Base-by-base conservation (phyloP, 2,113 vertebrate genomes). In the Rissa tridactyla region DNA sequence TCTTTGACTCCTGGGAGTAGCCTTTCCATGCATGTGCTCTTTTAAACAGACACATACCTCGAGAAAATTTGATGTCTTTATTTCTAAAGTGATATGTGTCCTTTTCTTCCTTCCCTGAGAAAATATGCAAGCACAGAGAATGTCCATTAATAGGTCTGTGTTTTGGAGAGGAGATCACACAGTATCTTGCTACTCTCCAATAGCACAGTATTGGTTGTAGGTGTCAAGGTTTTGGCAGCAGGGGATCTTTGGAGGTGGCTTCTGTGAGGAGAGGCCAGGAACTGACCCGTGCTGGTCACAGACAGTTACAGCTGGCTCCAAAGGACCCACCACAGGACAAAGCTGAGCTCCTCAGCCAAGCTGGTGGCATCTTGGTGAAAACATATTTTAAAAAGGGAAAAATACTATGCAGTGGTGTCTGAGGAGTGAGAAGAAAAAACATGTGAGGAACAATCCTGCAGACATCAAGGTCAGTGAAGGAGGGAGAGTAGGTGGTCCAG, bases 301-400 rank as follows among this genome's bases (percentile, higher is more conserved):
- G 4, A 10, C 34, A 10, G 10, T 52, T 69, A 26, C 61, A 68
- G 32, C 13, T 52, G 32, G 25, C 36, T 69, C 36, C 36, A 51
- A 25, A 13, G 46, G 49, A 55, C 49, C 15, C 26, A 61, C 22
- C 12, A 13, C 30, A 76, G 42, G 15, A 49, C 27, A 42, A 12
- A 58, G 52, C 9, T 51, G 25, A 42, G 23, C 15, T 32, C 8
- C 30, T 36, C 26, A 52, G 17, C 32, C 64, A 61, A 51, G 17
- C 13, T 44, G 32, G 32, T 52, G 32, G 13, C 0, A 1, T 13
- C 46, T 38, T 2, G 1, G 38, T 17, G 11, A 52, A 70, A 52
- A 68, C 1, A 1, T 49, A 22, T 34, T 76, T 40, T 1, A 20
- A 57, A 49, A n/a, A 49, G 6, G 12, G 13, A 34, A 66, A 65